phyloP scores from a whole-genome alignment of 2,797 vertebrate species.

The Propithecus deckenii region DNA sequence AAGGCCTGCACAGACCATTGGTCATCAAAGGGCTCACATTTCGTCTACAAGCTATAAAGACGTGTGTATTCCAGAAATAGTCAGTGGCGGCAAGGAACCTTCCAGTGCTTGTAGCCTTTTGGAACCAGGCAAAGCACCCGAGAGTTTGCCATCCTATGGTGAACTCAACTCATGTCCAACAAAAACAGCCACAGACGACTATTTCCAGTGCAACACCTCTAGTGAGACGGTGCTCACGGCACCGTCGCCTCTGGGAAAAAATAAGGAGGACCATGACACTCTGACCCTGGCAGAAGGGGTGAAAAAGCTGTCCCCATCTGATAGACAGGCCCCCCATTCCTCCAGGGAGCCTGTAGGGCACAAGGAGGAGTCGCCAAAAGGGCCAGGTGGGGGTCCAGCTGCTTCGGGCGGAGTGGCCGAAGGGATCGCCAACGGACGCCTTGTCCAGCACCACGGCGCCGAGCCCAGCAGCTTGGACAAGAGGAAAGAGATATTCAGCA shows the following conservation, averaged over 20 bases:
- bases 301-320: conserved; percentile 88
- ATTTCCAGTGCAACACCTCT: conserved; percentile 94
- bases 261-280: conserved; percentile 91
- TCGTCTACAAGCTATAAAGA: conserved; percentile 91
- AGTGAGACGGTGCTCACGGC: conserved; percentile 92
- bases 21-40: conserved; percentile 92
- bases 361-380: conserved; percentile 93
- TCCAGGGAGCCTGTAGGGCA: conserved; percentile 90
- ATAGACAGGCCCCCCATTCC: conserved; percentile 90
- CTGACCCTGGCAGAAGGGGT: conserved; percentile 91
- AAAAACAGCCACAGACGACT: conserved; percentile 93
- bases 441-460: conserved; percentile 90
- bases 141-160: conserved; percentile 90
- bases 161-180: conserved; percentile 94
- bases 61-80: conserved; percentile 93
- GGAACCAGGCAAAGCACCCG: conserved; percentile 91
- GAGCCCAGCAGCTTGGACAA: conserved; percentile 94
- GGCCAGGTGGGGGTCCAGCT: conserved; percentile 85
- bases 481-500: conserved; percentile 96
- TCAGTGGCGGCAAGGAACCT: conserved; percentile 90
- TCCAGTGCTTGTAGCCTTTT: conserved; percentile 91
- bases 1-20: conserved; percentile 91
- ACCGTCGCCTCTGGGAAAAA: conserved; percentile 91
- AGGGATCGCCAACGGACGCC: conserved; percentile 91
- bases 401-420: conserved; percentile 87